Evolutionary conservation across 2,888 invertebrate species (phyloP), one percentile per base, ranked within the genome.

Genomic region (Liopterus haemorrhoidalis): DNA sequence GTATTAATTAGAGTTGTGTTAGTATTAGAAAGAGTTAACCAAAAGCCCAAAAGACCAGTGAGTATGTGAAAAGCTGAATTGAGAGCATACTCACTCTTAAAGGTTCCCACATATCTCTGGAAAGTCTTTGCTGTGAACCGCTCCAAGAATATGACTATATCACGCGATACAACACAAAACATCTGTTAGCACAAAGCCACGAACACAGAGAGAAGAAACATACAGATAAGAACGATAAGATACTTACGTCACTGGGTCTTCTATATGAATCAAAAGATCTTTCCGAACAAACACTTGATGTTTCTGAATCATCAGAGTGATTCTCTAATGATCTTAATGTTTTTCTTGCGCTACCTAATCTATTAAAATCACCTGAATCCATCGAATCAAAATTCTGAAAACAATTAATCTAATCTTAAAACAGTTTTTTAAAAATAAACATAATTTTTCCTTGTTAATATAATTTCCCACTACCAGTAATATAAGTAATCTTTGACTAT

Each of bases 221-320:
- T 28, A 49, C 41, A 50, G 36, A 48, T 41, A 45, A 18, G 11
- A 11, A 32, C 14, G n/a, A n/a, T 40, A 52, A 42, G 56, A 16
- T 47, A 76, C 83, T 82, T 67, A 87, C 87, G 70, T 91, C 90
- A 57, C 85, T 80, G 24, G 78, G 82, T 55, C 88, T 73, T 49
- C 86, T 77, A 56, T 78, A 86, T 2, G 88, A 88, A 65, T 90
- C 88, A 56, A 85, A 79, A 38, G 90, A 90, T 19, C 89, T 73
- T 59, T 95, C 95, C 0, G 94, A 95, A 65, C 94, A 94, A 8
- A 96, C 85, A 61, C 93, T 94, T 35, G 94, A 95, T 0, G 93
- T 94, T 67, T 96, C 95, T 5, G 93, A 91, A 60, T 92, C 91
- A 57, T 85, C 85, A 9, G 83, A 84, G 59, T 83, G 84, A 59